phyloP scores from a whole-genome alignment of 2,113 vertebrate species.

The Tautogolabrus adspersus region DNA sequence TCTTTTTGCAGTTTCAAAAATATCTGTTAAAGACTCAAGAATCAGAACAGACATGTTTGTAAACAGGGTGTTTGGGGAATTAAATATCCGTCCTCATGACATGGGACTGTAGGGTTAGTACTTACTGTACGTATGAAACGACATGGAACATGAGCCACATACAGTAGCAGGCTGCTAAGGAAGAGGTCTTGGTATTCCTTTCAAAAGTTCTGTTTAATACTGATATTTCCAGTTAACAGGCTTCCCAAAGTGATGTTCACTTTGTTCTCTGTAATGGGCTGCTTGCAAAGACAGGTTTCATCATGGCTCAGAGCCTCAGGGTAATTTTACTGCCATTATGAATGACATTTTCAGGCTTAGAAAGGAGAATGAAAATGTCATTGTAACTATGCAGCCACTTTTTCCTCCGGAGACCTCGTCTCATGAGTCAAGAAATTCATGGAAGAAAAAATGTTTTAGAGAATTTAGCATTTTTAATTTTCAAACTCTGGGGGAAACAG shows the following conservation, averaged over 20 bases:
- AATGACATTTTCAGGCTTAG: conserved; percentile 62
- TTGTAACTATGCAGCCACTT: conserved; percentile 24
- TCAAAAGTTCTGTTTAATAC: conserved; percentile 9
- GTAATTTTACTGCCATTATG: conserved; percentile 63
- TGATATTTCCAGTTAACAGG: conserved; percentile 40
- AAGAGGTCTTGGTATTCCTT: background rate
- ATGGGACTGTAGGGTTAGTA: background rate
- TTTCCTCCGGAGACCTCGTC: conserved; percentile 15
- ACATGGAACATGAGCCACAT: background rate
- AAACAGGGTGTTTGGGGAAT: background rate
- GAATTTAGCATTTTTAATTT: conserved; percentile 28
- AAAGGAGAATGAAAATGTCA: conserved; percentile 65
- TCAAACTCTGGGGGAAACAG: background rate
- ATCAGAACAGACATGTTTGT: background rate
- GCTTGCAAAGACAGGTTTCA: conserved; percentile 34
- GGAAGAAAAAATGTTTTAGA: background rate
- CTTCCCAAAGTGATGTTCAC: conserved; percentile 36
- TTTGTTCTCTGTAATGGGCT: conserved; percentile 47
- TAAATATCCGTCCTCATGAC: background rate
- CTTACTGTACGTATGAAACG: background rate
- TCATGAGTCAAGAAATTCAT: conserved; percentile 40
- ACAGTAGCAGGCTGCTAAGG: background rate
- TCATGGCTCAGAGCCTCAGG: conserved; percentile 34
- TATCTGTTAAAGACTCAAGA: background rate
- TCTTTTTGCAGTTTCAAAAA: too few relatives aligned